Conservation (phyloP, 2,113 vertebrate species). For the Apteryx owenii region DNA sequence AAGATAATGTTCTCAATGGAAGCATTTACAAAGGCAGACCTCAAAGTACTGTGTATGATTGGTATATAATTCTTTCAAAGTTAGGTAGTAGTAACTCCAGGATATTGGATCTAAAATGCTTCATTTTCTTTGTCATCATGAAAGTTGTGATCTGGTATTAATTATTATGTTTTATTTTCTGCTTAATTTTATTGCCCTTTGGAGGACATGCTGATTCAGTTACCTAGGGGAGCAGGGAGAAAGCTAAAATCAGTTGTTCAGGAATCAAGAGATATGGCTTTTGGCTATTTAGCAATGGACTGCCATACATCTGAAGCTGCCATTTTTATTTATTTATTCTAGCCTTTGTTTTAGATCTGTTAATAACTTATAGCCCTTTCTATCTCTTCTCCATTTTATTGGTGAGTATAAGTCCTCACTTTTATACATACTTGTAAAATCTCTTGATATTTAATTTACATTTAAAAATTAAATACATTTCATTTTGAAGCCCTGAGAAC, state of each 20-base stretch:
- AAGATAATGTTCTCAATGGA: background rate
- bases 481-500: background rate
- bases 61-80: background rate
- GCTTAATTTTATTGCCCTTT: background rate
- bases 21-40: slow-evolving; percentile 2
- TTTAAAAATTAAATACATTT: background rate
- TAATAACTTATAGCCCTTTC: background rate
- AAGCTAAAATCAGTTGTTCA: background rate
- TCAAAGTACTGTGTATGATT: slow-evolving; percentile 22
- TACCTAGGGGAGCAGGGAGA: background rate
- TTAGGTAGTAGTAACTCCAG: slow-evolving; percentile 5
- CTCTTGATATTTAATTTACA: background rate
- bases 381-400: background rate
- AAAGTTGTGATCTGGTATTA: background rate
- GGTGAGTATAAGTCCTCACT: background rate
- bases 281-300: background rate
- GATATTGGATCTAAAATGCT: slow-evolving; percentile 3
- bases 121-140: background rate
- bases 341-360: background rate
- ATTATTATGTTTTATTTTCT: background rate
- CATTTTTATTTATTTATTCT: background rate
- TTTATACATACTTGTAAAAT: background rate
- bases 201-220: background rate
- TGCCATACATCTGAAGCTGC: background rate
- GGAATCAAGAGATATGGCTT: background rate